Base-by-base conservation (phyloP, 2,797 vertebrate species). In the Phoeniculus purpureus region DNA sequence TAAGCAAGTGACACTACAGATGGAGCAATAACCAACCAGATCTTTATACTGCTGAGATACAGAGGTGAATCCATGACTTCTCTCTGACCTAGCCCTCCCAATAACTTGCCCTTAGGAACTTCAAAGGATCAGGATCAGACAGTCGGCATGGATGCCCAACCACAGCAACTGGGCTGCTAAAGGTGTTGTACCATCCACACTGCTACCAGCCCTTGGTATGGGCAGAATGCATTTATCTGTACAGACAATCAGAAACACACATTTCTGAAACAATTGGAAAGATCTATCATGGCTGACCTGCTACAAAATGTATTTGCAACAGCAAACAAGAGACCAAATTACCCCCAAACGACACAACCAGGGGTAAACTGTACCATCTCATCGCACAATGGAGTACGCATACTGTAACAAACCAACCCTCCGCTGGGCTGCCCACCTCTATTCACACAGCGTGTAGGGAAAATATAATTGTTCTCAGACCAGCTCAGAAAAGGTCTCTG, bases 101-200 rank as follows among this genome's bases (percentile, higher is more conserved):
- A 21, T 7, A 75, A 23, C 23, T 80, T 27, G 14, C 12, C 6
- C 3, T 23, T 9, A 61, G 66, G 37, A 93, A 47, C 16, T 48
- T n/a, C 5, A 47, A 67, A 52, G 26, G 21, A 75, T 32, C 22
- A 70, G 81, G 7, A 48, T 7, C 16, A 93, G 48, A 5, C 15
- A 61, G 29, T 12, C 48, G 58, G 45, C 0, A 0, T 3, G 15
- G 26, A 40, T 0, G 2, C 5, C 2, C 10, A 52, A n/a, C 6
- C 12, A 3, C 25, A 74, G 11, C 2, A 43, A 66, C 1, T 3
- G 47, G 8, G 25, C n/a, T 43, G 12, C 2, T 37, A 65, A 52
- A 82, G 26, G 23, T 5, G 75, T 47, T 45, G 18, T 8, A 29
- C 23, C n/a, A 7, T 22, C 27, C 22, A 10, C 21, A 3, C 9